Conservation (phyloP, 2,113 vertebrate genomes). For the Anas platyrhynchos region DNA sequence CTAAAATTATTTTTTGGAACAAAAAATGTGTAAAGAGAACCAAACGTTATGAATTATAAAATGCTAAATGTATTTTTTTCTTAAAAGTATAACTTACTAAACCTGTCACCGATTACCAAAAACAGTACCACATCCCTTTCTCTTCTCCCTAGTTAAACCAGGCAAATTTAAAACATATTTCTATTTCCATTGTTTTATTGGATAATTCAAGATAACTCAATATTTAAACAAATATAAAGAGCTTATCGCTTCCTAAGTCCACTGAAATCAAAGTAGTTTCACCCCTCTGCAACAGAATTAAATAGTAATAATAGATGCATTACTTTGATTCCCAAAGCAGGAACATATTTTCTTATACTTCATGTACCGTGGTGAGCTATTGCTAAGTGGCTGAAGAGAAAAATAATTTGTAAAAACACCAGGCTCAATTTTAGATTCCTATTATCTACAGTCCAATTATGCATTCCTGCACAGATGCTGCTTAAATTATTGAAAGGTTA, state of each 20-base stretch:
- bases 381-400: constrained; percentile 23
- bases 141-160: not conserved
- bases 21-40: not conserved
- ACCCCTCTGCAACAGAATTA: not conserved
- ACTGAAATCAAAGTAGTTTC: not conserved
- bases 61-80: not conserved
- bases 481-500: constrained; percentile 68
- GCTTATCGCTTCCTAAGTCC: not conserved
- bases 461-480: constrained; percentile 54
- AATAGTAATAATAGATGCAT: not conserved
- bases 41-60: not conserved
- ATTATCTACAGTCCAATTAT: constrained; percentile 62
- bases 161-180: constrained; percentile 11
- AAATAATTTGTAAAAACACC: constrained; percentile 38
- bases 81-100: not conserved
- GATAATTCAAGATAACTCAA: constrained; percentile 5
- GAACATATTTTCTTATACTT: not conserved
- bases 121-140: not conserved
- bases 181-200: not conserved
- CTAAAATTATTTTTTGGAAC: not conserved
- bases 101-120: not conserved
- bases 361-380: not conserved
- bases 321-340: not conserved
- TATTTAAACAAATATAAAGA: constrained; percentile 24
- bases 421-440: constrained; percentile 38